Percentiles rank a stretch among this genome's conserved stretches.
phyloP scores from a whole-genome alignment of 2,888 invertebrate genomes.

The Cinara cedri region DNA sequence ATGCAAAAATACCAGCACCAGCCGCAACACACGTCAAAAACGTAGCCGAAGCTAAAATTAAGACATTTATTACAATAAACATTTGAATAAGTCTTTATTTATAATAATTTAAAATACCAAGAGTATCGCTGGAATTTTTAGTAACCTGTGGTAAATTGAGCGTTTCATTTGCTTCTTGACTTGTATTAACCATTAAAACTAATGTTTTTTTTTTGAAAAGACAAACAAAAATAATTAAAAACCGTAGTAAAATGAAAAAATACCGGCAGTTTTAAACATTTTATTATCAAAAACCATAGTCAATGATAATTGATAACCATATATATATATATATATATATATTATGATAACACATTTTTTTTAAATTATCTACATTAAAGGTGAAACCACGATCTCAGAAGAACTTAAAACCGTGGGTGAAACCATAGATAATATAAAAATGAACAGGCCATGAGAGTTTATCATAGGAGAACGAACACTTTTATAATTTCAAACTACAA shows the following conservation, averaged over 20 bases:
- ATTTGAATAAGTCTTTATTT: neutral
- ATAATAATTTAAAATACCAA: slow-evolving; percentile 25
- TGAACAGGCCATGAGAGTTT: too few species aligned
- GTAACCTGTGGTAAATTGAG: neutral
- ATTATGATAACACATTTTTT: neutral
- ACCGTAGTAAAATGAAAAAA: neutral
- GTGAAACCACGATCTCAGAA: too few species aligned
- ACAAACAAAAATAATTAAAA: too few species aligned
- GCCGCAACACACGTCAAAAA: slow-evolving; percentile 52
- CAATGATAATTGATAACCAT: too few species aligned
- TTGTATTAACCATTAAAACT: slow-evolving; percentile 37
- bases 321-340: too few species aligned
- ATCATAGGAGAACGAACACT: too few species aligned
- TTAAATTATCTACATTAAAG: neutral
- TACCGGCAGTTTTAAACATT: neutral
- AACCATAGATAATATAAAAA: too few species aligned
- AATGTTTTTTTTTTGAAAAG: too few species aligned
- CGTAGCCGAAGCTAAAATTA: slow-evolving; percentile 26
- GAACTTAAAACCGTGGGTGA: too few species aligned
- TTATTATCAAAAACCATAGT: neutral
- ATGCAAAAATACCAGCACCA: slow-evolving; percentile 77
- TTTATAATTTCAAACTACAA: too few species aligned
- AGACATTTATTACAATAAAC: neutral
- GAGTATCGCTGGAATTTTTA: slow-evolving; percentile 24
- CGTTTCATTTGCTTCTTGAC: neutral